Evolutionary conservation across 2,888 invertebrate species (phyloP), one percentile per base, ranked within the genome.

Genomic region (Margaritifera margaritifera): DNA sequence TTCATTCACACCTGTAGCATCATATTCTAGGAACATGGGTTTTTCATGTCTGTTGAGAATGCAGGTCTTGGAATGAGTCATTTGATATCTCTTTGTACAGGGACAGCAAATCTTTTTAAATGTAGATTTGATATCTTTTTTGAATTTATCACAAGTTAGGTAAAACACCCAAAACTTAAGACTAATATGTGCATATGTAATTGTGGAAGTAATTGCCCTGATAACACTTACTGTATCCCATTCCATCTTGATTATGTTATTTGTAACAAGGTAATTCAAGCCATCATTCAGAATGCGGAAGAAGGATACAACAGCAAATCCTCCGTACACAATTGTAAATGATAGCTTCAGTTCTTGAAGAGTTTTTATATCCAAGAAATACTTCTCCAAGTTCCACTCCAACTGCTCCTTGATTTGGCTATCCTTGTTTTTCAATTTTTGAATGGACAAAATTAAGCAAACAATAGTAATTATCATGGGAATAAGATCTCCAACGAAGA

Each of bases 351-450:
- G 71, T 66, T 86, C 81, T 54, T 78, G 64, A 15, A 86, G 71
- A 4, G 84, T 74, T 69, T 80, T 73, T 22, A 83, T 72, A 67
- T 86, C 85, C 53, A 86, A 69, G 68, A 85, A 84, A 63, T 86
- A 86, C 66, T 83, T 81, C 62, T 77, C 77, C 56, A 86, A 77
- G 42, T 42, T 42, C 31, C 77, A 68, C 51, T 68, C 65, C 59
- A 81, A 71, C 27, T 77, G 62, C 22, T 75, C 75, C n/a, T 63
- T 54, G 61, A 55, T 50, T 62, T 62, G 52, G 27, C 60, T 66
- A 18, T 52, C 54, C 52, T 59, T 69, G 3, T 51, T 55, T 6
- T 54, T 56, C 20, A 74, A 52, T 24, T 61, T 69, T 6, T 58
- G 67, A 42, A 72, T 54, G 20, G 77, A 59, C 3, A 80, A 64